phyloP scores from a whole-genome alignment of 2,888 invertebrate genomes.

The Pantelozetes paolii region DNA sequence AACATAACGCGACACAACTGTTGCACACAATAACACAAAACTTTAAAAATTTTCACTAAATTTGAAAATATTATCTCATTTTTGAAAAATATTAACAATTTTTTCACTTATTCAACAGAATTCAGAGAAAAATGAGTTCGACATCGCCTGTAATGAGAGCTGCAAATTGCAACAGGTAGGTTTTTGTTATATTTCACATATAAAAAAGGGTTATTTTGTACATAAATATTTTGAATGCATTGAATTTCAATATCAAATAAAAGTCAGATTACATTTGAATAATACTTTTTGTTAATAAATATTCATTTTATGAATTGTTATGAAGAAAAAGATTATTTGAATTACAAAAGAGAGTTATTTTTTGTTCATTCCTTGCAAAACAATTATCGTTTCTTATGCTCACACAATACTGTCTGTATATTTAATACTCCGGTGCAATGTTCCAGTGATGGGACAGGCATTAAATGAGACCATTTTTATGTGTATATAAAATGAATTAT shows the following conservation, averaged over 20 bases:
- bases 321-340: no score
- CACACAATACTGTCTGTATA: no score
- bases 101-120: slow-evolving; percentile 39
- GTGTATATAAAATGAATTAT: neutral
- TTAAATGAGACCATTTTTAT: neutral
- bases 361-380: no score
- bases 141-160: slow-evolving; percentile 65
- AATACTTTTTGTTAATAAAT: no score
- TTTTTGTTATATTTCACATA: neutral
- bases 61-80: neutral
- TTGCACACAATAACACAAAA: neutral
- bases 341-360: no score
- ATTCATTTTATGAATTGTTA: no score
- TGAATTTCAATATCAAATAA: neutral
- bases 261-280: no score
- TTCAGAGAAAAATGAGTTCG: slow-evolving; percentile 53
- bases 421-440: no score
- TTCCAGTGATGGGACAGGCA: no score
- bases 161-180: slow-evolving; percentile 69
- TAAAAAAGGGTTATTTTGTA: no score
- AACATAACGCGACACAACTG: no score
- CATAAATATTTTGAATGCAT: neutral
- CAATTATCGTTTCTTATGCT: no score
- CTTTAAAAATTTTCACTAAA: neutral
- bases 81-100: slow-evolving; percentile 1